phyloP scores from a whole-genome alignment of 2,113 vertebrate species.

The Marmota monax region DNA sequence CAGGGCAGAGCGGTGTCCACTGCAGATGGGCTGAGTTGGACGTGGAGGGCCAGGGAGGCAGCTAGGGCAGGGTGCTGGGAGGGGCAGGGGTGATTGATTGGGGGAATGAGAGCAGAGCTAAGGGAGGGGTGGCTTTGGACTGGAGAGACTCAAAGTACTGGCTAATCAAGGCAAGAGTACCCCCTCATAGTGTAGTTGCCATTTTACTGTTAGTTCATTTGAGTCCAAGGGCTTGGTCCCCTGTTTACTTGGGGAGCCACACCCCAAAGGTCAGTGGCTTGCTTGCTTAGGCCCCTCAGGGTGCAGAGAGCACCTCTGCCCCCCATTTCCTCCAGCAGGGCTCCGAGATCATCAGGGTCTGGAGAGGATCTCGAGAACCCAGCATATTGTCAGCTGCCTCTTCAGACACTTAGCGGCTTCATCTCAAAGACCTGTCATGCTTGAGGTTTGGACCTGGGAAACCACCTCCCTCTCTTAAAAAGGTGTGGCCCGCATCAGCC shows the following conservation, averaged over 20 bases:
- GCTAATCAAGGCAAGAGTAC: neutral
- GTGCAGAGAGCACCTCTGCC: neutral
- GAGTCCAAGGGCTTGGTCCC: neutral
- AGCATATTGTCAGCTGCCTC: neutral
- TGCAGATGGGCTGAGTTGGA: constrained; percentile 39
- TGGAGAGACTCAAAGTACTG: accelerated
- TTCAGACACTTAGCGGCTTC: neutral
- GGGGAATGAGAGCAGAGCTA: neutral
- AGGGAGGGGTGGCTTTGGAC: neutral
- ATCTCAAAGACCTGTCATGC: neutral
- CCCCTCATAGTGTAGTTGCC: neutral
- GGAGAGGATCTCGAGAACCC: neutral
- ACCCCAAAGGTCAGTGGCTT: neutral
- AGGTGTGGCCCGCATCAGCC: neutral
- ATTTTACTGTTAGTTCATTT: neutral
- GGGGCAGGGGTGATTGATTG: neutral
- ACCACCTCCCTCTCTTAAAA: neutral
- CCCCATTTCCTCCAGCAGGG: neutral
- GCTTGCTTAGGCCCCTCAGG: neutral
- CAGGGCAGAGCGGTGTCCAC: neutral
- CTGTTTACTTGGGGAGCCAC: neutral
- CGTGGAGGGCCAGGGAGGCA: neutral
- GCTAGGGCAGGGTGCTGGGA: neutral
- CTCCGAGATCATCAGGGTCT: neutral
- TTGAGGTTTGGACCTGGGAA: neutral